Evolutionary conservation across 2,113 vertebrate species (phyloP), one percentile per base, ranked within the genome.

Genomic region (Indri indri): DNA sequence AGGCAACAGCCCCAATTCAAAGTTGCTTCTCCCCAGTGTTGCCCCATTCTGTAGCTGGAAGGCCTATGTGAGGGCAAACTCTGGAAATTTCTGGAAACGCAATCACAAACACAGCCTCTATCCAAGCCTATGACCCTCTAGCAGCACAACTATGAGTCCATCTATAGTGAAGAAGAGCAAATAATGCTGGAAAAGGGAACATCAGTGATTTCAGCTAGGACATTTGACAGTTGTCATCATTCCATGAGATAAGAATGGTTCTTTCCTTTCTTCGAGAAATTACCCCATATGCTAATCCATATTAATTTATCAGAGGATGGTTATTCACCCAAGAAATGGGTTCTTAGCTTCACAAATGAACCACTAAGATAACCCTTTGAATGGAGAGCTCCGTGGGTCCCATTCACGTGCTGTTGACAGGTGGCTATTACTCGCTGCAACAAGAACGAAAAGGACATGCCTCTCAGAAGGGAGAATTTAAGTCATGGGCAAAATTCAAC

Each of bases 11-110:
- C 84, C 88, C 30, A 45, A 34, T 87, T 71, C 80, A 32, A 90
- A 85, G 71, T 6, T 65, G 68, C 45, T 83, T 74, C 54, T 94
- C 76, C 42, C 65, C 47, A 37, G 37, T 3, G n/a, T 74, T 50
- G 2, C 32, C 54, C 30, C 10, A 2, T 68, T 74, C 61, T 76
- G 34, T 47, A 65, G 70, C 92, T 77, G 52, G 27, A 88, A 68
- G 57, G 45, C 91, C 66, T 42, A 40, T 2, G 6, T 25, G 27
- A 90, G 22, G 12, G 9, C 7, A 37, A 93, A 80, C 57, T 76
- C 68, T 68, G 5, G 22, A 90, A 59, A 82, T 52, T 71, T 85
- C 93, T 89, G 57, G 83, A 96, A 97, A 92, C 63, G 25, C 54
- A 70, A 27, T 52, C 52, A 42, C 37, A 88, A 85, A 74, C 40